Evolutionary conservation across 2,113 vertebrate genomes (phyloP).

Genomic region (Cyanoderma ruficeps): DNA sequence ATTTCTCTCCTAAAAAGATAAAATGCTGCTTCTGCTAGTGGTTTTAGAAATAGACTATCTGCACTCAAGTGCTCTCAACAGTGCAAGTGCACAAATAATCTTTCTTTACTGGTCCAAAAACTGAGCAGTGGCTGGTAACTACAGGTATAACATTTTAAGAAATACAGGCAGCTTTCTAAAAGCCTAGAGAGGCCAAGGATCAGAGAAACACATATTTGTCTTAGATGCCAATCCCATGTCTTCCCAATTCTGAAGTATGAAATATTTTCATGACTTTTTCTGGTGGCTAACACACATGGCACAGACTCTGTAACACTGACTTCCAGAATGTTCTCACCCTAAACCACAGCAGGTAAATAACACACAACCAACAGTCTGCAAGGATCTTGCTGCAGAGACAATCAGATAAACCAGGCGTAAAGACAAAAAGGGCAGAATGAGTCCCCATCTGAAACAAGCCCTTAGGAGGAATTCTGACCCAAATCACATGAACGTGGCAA

Average conservation of each 20-base stretch:
- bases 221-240: neutral
- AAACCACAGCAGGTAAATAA: neutral
- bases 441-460: neutral
- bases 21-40: neutral
- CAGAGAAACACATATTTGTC: neutral
- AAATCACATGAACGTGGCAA: accelerated
- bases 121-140: neutral
- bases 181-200: neutral
- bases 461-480: neutral
- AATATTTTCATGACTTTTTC: neutral
- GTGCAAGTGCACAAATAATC: neutral
- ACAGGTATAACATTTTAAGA: neutral
- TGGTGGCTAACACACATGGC: neutral
- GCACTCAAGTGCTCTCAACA: neutral
- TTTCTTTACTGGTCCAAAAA: neutral
- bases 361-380: neutral
- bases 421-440: neutral
- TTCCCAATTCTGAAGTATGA: neutral
- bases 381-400: neutral
- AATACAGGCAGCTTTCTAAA: neutral
- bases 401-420: neutral
- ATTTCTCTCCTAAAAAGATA: neutral
- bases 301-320: neutral
- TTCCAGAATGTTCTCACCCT: neutral
- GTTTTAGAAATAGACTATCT: neutral